phyloP scores from a whole-genome alignment of 2,888 invertebrate species.

The Rotaria macrura region DNA sequence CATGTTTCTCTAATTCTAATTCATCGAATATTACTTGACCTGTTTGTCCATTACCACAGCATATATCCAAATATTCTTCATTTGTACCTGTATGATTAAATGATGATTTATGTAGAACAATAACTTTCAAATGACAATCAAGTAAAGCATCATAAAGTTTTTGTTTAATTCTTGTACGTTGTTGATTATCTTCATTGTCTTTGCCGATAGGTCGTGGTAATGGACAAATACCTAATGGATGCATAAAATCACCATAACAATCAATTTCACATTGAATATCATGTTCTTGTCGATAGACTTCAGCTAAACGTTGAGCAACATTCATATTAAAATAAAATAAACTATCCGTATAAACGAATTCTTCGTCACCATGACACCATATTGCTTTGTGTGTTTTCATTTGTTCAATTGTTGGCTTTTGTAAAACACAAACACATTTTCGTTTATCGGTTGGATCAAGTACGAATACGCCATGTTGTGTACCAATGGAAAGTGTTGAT shows the following conservation, averaged over 20 bases:
- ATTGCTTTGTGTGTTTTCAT: slow-evolving; percentile 49
- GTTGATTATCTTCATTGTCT: background rate
- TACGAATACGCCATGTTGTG: slow-evolving; percentile 52
- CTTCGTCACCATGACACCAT: slow-evolving; percentile 30
- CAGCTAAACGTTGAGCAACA: slow-evolving; percentile 43
- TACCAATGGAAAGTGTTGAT: slow-evolving; percentile 47
- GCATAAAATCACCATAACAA: slow-evolving; percentile 52
- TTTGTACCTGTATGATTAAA: slow-evolving; percentile 20
- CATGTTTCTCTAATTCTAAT: background rate
- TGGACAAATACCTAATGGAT: slow-evolving; percentile 45
- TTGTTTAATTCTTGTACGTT: background rate
- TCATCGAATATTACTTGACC: background rate
- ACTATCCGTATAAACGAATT: slow-evolving; percentile 51
- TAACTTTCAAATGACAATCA: background rate
- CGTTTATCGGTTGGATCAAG: slow-evolving; percentile 36
- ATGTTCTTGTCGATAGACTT: slow-evolving; percentile 39
- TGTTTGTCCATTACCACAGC: background rate
- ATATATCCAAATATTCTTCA: slow-evolving; percentile 10
- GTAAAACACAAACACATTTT: slow-evolving; percentile 45
- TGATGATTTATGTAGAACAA: slow-evolving; percentile 3
- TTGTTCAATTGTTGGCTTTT: slow-evolving; percentile 48
- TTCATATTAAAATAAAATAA: slow-evolving; percentile 49
- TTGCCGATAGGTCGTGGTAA: background rate
- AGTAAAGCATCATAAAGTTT: background rate
- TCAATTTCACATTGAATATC: slow-evolving; percentile 50